Percentiles rank a stretch among this genome's conserved stretches.
Evolutionary conservation across 2,888 invertebrate species (phyloP).

Genomic region (Drosophila leonis): DNA sequence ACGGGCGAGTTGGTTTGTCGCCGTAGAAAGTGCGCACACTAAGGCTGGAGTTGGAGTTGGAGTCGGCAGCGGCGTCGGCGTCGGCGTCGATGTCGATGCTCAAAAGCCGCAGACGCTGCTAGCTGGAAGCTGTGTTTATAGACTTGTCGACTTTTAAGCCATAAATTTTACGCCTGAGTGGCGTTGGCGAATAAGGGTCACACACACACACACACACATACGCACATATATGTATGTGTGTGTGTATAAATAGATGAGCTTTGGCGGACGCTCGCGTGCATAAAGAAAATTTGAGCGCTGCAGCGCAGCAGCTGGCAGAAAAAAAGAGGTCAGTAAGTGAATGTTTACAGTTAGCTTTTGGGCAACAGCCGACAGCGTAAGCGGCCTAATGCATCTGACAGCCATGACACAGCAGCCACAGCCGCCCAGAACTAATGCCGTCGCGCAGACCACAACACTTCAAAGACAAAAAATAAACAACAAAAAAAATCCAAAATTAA

Average conservation of each 20-base stretch:
- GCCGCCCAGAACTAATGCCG: conserved; percentile 75
- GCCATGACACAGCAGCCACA: conserved; percentile 67
- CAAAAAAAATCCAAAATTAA: conserved; percentile 57
- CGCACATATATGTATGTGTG: conserved; percentile 21
- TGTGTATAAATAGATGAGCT: conserved; percentile 47
- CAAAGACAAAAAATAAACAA: not conserved
- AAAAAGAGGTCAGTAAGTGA: conserved; percentile 79
- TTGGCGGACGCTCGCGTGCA: conserved; percentile 71
- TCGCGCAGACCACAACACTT: conserved; percentile 29
- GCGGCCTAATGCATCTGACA: conserved; percentile 74
- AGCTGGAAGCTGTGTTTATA: conserved; percentile 81
- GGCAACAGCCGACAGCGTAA: conserved; percentile 66
- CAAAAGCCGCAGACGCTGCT: conserved; percentile 50
- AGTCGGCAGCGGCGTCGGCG: not conserved
- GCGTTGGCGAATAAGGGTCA: conserved; percentile 81
- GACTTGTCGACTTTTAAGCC: conserved; percentile 80
- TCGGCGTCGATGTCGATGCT: conserved; percentile 40
- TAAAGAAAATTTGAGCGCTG: conserved; percentile 71
- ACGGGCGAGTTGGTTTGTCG: conserved; percentile 34
- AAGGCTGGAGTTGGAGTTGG: conserved; percentile 40
- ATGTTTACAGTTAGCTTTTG: conserved; percentile 80
- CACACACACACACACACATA: conserved; percentile 56
- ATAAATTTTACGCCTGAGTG: conserved; percentile 81
- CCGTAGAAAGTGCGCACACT: conserved; percentile 74
- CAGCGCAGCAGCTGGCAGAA: conserved; percentile 20